Conservation (phyloP, 1,140 invertebrate genomes). For the Procambarus virginalis region DNA sequence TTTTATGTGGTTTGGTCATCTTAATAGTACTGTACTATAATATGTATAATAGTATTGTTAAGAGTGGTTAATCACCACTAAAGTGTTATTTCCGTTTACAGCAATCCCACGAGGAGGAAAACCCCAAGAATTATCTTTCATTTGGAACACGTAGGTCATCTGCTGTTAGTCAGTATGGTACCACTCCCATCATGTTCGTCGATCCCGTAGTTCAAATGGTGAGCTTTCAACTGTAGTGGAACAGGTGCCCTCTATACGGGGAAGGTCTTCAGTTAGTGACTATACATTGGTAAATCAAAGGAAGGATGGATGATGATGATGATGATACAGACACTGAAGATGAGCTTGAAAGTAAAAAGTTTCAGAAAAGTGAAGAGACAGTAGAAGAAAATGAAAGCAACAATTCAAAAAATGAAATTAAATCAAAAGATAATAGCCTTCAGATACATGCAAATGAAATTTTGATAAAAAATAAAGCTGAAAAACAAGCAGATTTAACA, state of each 20-base stretch:
- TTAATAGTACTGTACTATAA: no score
- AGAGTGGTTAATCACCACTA: not conserved
- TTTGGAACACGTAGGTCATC: slow-evolving; percentile 56
- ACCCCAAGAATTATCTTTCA: slow-evolving; percentile 40
- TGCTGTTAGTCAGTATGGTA: slow-evolving; percentile 54
- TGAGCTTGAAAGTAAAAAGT: not conserved
- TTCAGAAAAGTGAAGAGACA: not conserved
- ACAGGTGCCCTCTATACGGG: slow-evolving; percentile 1
- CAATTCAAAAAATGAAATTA: not conserved
- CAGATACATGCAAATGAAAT: no score
- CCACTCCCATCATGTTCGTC: slow-evolving; percentile 44
- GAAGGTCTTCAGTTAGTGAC: slow-evolving; percentile 15
- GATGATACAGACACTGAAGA: not conserved
- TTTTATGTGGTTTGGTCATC: no score
- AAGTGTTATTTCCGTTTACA: slow-evolving; percentile 1
- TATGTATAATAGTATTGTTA: not conserved
- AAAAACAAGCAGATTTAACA: not conserved
- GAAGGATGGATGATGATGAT: not conserved
- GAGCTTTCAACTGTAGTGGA: slow-evolving; percentile 30
- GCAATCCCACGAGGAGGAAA: slow-evolving; percentile 26
- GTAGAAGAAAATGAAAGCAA: not conserved
- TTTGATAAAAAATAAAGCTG: not conserved
- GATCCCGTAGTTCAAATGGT: slow-evolving; percentile 39
- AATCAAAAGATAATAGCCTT: not conserved
- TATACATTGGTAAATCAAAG: slow-evolving; percentile 15